Percentiles rank a stretch among this genome's conserved stretches.
These are phyloP conservation scores for Molossus molossus DNA, from an alignment of 2,797 vertebrate species.

Conservation along the genomic window DNA sequence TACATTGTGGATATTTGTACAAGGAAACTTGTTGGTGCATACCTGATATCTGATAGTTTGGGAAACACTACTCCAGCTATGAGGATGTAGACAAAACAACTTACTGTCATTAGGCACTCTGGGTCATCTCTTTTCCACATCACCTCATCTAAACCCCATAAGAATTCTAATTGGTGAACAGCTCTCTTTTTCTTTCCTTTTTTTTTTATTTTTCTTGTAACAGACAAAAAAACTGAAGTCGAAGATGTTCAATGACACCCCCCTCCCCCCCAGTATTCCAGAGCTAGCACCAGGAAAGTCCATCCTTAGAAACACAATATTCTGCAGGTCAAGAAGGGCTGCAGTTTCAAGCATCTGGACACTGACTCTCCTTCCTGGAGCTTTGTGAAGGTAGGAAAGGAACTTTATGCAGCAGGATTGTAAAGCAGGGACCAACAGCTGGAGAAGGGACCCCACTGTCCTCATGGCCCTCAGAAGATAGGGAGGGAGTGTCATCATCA, in stretches of 20 bases:
- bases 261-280: not conserved
- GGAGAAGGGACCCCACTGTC: not conserved
- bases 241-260: not conserved
- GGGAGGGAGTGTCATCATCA: not conserved
- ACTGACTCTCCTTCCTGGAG: not conserved
- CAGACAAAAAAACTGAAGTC: not conserved
- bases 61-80: not conserved
- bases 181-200: not conserved
- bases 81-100: not conserved
- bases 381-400: not conserved
- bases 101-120: not conserved
- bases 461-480: not conserved
- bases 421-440: not conserved
- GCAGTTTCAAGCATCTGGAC: not conserved
- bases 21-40: not conserved
- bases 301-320: not conserved
- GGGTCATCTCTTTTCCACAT: not conserved
- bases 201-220: not conserved
- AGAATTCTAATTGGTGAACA: not conserved
- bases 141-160: not conserved
- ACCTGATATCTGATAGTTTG: not conserved
- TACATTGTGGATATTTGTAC: not conserved
- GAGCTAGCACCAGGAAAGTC: not conserved
- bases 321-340: not conserved
- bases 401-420: not conserved